These are phyloP conservation scores for Brenthis daphne DNA, from an alignment of 2,888 invertebrate species.

Conservation along the genomic window DNA sequence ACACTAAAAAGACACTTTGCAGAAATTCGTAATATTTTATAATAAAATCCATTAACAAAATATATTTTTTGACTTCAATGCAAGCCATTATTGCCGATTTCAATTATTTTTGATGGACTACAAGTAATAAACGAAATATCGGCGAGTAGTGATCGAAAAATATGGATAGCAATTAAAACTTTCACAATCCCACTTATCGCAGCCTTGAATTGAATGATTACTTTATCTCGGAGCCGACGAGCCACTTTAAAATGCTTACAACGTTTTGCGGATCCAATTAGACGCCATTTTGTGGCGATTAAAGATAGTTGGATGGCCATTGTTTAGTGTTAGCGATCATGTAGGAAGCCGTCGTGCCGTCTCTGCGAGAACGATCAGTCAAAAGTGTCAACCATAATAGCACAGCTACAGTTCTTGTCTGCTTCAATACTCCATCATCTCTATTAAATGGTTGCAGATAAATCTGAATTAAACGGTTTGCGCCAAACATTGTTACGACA, in stretches of 20 bases:
- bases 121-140: conserved; percentile 32
- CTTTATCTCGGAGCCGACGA: conserved; percentile 47
- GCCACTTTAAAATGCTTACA: conserved; percentile 47
- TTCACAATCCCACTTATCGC: conserved; percentile 49
- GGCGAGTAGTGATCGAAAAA: conserved; percentile 32
- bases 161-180: conserved; percentile 42
- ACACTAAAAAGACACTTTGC: conserved; percentile 13
- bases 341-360: conserved; percentile 55
- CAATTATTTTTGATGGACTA: conserved; percentile 37
- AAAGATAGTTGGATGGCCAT: conserved; percentile 72
- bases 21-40: conserved; percentile 8
- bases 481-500: conserved; percentile 28
- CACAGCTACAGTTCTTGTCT: conserved; percentile 41
- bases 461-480: conserved; percentile 40
- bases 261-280: conserved; percentile 77
- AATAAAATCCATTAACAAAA: conserved; percentile 17
- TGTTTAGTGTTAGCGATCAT: conserved; percentile 68
- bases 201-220: conserved; percentile 52
- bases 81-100: conserved; percentile 29
- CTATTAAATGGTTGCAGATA: conserved; percentile 59
- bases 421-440: conserved; percentile 69
- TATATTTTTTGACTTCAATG: conserved; percentile 10
- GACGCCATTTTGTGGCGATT: conserved; percentile 74
- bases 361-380: conserved; percentile 67
- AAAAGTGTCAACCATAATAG: conserved; percentile 76